A percentile compares a stretch with the other conserved stretches of the same genome.
Conservation (phyloP, 2,888 invertebrate species). For the Cataglyphis altisquamis region DNA sequence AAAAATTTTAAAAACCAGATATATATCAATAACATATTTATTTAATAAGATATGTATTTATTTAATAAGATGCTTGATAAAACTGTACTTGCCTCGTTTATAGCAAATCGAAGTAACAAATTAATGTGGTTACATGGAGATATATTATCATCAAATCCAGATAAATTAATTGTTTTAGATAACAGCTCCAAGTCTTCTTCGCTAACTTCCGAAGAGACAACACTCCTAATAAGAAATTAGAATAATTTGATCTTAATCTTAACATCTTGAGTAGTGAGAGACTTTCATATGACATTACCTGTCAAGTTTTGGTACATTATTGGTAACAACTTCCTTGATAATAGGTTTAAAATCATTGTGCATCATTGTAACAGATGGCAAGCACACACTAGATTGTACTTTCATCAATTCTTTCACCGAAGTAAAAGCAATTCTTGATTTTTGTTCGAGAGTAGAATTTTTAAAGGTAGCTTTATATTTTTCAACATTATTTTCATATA, state of each 20-base stretch:
- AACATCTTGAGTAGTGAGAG: conserved; percentile 27
- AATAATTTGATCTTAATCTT: conserved; percentile 37
- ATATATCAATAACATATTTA: conserved; percentile 1
- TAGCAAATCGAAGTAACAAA: conserved; percentile 90
- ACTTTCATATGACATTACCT: conserved; percentile 70
- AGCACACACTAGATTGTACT: conserved; percentile 77
- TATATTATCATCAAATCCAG: conserved; percentile 94
- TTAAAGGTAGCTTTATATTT: conserved; percentile 53
- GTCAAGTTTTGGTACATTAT: conserved; percentile 76
- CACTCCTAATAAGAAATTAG: conserved; percentile 82
- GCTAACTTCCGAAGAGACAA: conserved; percentile 89
- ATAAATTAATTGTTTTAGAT: conserved; percentile 92
- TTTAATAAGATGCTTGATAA: neutral
- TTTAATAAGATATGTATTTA: neutral
- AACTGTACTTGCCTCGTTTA: conserved; percentile 88
- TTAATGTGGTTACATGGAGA: conserved; percentile 92
- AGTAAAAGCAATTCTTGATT: conserved; percentile 27
- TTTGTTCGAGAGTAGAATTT: conserved; percentile 40
- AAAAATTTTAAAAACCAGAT: conserved; percentile 54
- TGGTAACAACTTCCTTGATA: conserved; percentile 73
- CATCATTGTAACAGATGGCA: conserved; percentile 77
- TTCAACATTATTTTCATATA: conserved; percentile 76
- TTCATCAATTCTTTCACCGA: conserved; percentile 71
- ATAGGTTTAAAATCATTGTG: conserved; percentile 73
- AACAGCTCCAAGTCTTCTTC: conserved; percentile 92